Evolutionary conservation across 2,888 invertebrate genomes (phyloP).

Genomic region (Octodonta nipae): DNA sequence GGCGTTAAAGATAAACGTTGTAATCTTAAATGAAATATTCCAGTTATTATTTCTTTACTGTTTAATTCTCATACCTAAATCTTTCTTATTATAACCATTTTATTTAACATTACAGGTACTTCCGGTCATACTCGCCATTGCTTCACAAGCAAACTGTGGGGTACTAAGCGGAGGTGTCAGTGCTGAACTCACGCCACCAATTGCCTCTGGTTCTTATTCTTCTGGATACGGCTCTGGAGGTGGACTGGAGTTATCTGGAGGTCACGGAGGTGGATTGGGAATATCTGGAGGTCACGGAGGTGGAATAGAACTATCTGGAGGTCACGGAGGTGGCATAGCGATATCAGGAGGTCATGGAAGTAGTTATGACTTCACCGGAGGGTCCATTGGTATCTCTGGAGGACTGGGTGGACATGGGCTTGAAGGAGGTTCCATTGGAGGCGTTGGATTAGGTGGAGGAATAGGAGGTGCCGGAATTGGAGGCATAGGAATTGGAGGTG

Average conservation of each 20-base stretch:
- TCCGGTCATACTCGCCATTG: conserved; percentile 17
- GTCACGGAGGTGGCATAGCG: conserved; percentile 2
- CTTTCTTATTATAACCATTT: too few species aligned
- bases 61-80: too few species aligned
- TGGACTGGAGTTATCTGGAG: conserved; percentile 4
- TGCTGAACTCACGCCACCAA: conserved; percentile 19
- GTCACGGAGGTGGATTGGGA: conserved; percentile 4
- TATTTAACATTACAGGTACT: conserved; percentile 18
- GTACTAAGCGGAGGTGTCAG: conserved; percentile 15
- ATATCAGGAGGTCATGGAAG: background rate
- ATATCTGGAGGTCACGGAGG: conserved; percentile 3
- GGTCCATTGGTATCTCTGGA: conserved; percentile 4
- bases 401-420: background rate
- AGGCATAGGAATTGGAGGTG: conserved; percentile 6
- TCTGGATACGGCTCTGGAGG: conserved; percentile 1
- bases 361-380: conserved; percentile 1
- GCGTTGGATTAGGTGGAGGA: conserved; percentile 3
- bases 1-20: too few species aligned
- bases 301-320: conserved; percentile 2
- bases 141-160: conserved; percentile 20
- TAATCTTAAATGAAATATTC: too few species aligned
- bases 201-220: conserved; percentile 13
- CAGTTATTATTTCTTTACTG: too few species aligned
- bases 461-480: conserved; percentile 8
- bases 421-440: background rate